phyloP scores from a whole-genome alignment of 2,888 invertebrate species.

The Rhimphoctona megacephalus region DNA sequence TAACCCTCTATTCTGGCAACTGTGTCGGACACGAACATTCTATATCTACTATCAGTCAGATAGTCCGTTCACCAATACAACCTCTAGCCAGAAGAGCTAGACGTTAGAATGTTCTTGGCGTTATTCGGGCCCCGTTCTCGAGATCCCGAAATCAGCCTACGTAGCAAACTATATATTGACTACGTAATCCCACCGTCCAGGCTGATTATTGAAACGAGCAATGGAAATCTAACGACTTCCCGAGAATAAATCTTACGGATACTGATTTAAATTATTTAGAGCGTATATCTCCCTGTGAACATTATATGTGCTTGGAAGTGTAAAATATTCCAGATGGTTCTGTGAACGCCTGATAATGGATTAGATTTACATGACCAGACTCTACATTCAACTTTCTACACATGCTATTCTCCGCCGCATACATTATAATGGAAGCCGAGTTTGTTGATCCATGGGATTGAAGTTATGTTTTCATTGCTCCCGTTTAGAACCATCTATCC shows the following conservation, averaged over 20 bases:
- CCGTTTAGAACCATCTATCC: slow-evolving; percentile 16
- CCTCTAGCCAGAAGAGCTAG: slow-evolving; percentile 35
- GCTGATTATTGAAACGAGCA: slow-evolving; percentile 41
- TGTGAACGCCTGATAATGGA: slow-evolving; percentile 41
- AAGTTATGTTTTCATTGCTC: slow-evolving; percentile 36
- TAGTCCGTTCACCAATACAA: slow-evolving; percentile 20
- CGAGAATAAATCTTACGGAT: slow-evolving; percentile 39
- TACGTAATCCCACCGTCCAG: slow-evolving; percentile 12
- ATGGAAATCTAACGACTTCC: slow-evolving; percentile 49
- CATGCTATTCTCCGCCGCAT: not conserved
- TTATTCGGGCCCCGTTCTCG: slow-evolving; percentile 40
- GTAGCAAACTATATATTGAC: slow-evolving; percentile 3
- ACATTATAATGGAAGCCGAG: slow-evolving; percentile 36
- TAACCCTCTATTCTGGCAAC: slow-evolving; percentile 39
- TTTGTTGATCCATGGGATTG: slow-evolving; percentile 39
- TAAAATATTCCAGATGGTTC: slow-evolving; percentile 44
- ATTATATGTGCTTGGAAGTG: slow-evolving; percentile 3
- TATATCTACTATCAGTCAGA: slow-evolving; percentile 33
- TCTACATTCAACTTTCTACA: slow-evolving; percentile 26
- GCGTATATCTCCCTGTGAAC: slow-evolving; percentile 13
- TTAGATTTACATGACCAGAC: slow-evolving; percentile 52
- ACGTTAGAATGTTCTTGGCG: slow-evolving; percentile 43
- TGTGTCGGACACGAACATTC: slow-evolving; percentile 42
- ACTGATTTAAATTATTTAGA: slow-evolving; percentile 34
- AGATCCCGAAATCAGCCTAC: slow-evolving; percentile 43